These are phyloP conservation scores for Silurus glanis DNA, from an alignment of 2,113 vertebrate species.

Conservation along the genomic window DNA sequence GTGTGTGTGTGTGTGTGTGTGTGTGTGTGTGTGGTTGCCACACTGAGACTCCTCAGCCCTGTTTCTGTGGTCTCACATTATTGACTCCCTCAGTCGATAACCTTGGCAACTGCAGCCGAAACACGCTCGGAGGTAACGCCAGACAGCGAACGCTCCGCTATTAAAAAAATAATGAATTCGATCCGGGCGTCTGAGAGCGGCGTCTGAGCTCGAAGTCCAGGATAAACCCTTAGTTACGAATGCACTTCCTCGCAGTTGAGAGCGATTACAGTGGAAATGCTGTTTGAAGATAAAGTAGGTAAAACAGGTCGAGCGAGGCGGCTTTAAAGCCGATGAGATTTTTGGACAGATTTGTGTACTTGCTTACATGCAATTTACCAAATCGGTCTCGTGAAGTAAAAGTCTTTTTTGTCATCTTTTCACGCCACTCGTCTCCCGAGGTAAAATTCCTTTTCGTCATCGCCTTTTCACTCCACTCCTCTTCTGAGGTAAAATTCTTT, in stretches of 20 bases:
- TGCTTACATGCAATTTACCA: background rate
- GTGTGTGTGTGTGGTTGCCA: slow-evolving; percentile 48
- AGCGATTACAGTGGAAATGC: background rate
- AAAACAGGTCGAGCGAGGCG: background rate
- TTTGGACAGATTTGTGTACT: background rate
- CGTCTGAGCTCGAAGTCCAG: background rate
- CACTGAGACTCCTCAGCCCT: slow-evolving; percentile 55
- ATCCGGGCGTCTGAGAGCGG: background rate
- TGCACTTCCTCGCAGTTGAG: background rate
- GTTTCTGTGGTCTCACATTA: slow-evolving; percentile 76
- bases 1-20: slow-evolving; percentile 4
- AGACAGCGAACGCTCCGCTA: slow-evolving; percentile 18
- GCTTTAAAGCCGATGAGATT: background rate
- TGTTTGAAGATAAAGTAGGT: background rate
- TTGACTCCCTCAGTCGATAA: slow-evolving; percentile 72
- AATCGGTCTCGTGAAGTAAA: background rate
- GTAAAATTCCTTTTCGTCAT: too few relatives aligned
- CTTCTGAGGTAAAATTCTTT: too few relatives aligned
- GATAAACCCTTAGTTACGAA: background rate
- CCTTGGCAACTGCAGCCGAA: slow-evolving; percentile 67
- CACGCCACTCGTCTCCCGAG: too few relatives aligned
- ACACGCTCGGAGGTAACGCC: slow-evolving; percentile 43
- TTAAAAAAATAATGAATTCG: background rate
- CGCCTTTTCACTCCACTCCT: too few relatives aligned
- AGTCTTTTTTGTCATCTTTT: too few relatives aligned